A percentile compares a stretch with the other conserved stretches of the same genome.
These are phyloP conservation scores for Scelioninae gen. 1 DNA, from an alignment of 2,888 invertebrate species.

Conservation along the genomic window DNA sequence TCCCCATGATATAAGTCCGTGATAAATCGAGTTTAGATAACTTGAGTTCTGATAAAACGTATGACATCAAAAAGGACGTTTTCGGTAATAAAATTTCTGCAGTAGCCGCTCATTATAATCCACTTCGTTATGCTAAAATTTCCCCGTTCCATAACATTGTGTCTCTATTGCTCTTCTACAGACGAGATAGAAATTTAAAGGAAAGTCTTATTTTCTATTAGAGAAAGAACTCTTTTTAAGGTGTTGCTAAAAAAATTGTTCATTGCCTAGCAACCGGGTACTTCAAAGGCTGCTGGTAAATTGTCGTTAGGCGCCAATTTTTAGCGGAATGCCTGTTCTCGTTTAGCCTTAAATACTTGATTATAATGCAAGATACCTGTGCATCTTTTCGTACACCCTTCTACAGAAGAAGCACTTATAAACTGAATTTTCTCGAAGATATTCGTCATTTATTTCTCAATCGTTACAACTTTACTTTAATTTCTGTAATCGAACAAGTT, in stretches of 20 bases:
- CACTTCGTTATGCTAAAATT: constrained; percentile 48
- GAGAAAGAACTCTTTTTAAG: constrained; percentile 25
- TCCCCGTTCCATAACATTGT: constrained; percentile 33
- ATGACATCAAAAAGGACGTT: constrained; percentile 22
- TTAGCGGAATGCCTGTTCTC: constrained; percentile 33
- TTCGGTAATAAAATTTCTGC: constrained; percentile 25
- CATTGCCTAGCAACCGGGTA: constrained; percentile 49
- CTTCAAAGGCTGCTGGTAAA: constrained; percentile 38
- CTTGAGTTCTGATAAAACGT: constrained; percentile 9
- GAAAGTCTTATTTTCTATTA: constrained; percentile 39
- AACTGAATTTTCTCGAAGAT: neutral
- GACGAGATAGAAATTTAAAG: constrained; percentile 36
- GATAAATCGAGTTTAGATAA: too few relatives aligned
- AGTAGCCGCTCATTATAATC: constrained; percentile 51
- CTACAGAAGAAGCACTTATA: neutral
- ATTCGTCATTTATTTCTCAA: neutral
- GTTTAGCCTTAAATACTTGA: constrained; percentile 26
- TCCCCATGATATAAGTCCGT: too few relatives aligned
- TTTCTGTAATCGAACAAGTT: constrained; percentile 27
- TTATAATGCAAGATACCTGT: constrained; percentile 20
- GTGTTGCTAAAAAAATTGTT: constrained; percentile 48
- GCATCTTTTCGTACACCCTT: neutral
- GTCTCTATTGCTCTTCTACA: constrained; percentile 11
- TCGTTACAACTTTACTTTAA: constrained; percentile 25
- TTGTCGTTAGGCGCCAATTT: constrained; percentile 28